Evolutionary conservation across 2,113 vertebrate species (phyloP), one percentile per base, ranked within the genome.

Genomic region (Pica pica): DNA sequence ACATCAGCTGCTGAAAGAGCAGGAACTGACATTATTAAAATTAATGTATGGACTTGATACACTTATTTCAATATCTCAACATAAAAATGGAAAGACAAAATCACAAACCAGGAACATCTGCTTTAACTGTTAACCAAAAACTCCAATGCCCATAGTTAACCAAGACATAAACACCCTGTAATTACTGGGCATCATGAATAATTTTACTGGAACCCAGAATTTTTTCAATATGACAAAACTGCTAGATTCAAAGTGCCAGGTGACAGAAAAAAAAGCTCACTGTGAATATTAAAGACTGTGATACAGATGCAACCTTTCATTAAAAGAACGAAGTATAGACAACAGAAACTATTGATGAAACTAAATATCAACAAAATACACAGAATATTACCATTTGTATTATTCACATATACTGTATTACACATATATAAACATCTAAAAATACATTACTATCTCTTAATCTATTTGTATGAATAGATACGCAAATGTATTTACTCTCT

Each of bases 41-140:
- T 1, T 23, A 5, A 53, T 56, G 10, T 23, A 56, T 0, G 1
- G 18, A 46, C 59, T 73, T 3, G 1, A 79, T 49, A 75, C 23
- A n/a, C 6, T 89, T 53, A 44, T 63, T 83, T 79, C 52, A 71
- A 14, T 19, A 49, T 8, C 42, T 44, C 39, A 53, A 44, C n/a
- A 57, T 28, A 67, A 55, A 93, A 83, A 59, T 0, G 0, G 44
- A 76, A 71, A 83, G 33, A 74, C 14, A 87, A 74, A 75, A 60
- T 4, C 17, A 76, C 47, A 42, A 56, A 55, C 4, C 16, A 46
- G 44, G 46, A 93, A 39, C 13, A 46, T 71, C 28, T 78, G 17
- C 23, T 77, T 55, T 44, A 57, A 61, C 21, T 50, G 42, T 49
- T 42, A 31, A 75, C 33, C 35, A 44, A 61, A 83, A 83, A 4